Evolutionary conservation across 2,797 vertebrate genomes (phyloP), one percentile per base, ranked within the genome.

Genomic region (Pygocentrus nattereri): DNA sequence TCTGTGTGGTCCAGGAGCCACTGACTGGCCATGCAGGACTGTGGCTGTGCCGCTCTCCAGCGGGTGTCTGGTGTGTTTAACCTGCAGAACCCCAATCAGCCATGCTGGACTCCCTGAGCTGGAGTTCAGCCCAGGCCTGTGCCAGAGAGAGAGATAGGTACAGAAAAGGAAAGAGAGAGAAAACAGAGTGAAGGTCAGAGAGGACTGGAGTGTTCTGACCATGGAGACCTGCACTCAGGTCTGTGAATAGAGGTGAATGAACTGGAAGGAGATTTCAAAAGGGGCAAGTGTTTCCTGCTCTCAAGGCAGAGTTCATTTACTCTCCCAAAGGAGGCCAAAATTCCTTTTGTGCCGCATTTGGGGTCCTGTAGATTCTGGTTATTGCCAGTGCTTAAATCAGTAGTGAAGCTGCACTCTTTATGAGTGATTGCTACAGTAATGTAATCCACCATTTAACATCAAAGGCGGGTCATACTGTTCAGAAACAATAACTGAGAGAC

Each of bases 81-180:
- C 82, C 77, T 83, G 78, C 74, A 87, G 78, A 74, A 74, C 83
- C 49, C 74, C 77, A 78, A 82, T 84, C 85, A 80, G 70, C 69
- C 78, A 78, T 56, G 62, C 52, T 73, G 72, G 61, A 75, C 15
- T 72, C 74, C 62, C 58, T 1, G 23, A 65, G 47, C 64, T 73
- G 58, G 68, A 84, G 47, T 78, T 75, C 50, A 70, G 68, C 78
- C 84, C 75, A 83, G 81, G 81, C 76, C 75, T 74, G 59, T 67
- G 58, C 54, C 81, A 81, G 38, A 85, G 77, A 82, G 73, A 82
- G 76, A 80, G 47, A 65, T 30, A 13, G n/a, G 27, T 23, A 68
- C 62, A 58, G 50, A 72, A 30, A 49, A 21, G 47, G 47, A 23
- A 65, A 56, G 61, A 19, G 15, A 50, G 56, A 70, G 72, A 70